Evolutionary conservation across 2,888 invertebrate species (phyloP).

Genomic region (Didymodactylos carnosus): DNA sequence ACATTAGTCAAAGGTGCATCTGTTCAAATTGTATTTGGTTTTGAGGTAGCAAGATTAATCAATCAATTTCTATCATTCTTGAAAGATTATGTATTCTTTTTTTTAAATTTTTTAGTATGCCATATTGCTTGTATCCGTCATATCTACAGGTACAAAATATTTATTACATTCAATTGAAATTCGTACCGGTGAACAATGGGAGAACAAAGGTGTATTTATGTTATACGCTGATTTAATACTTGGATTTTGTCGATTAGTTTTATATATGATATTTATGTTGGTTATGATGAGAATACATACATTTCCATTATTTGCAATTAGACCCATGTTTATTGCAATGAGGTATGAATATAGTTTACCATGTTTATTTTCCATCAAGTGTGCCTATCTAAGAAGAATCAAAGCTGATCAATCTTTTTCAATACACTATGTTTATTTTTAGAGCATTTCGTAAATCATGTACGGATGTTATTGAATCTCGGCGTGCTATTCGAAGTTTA

Average conservation of each 20-base stretch:
- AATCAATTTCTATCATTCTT: not conserved
- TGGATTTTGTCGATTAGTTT: constrained; percentile 36
- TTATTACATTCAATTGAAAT: constrained; percentile 66
- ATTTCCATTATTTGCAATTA: constrained; percentile 83
- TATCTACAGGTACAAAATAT: constrained; percentile 79
- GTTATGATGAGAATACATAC: constrained; percentile 94
- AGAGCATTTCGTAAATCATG: constrained; percentile 68
- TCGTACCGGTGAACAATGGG: constrained; percentile 87
- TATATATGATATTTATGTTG: constrained; percentile 74
- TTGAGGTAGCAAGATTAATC: constrained; percentile 44
- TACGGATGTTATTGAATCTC: constrained; percentile 73
- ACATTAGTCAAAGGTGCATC: constrained; percentile 80
- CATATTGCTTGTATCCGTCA: constrained; percentile 71
- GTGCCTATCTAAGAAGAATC: too few species aligned
- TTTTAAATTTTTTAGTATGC: constrained; percentile 49
- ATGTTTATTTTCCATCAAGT: too few species aligned
- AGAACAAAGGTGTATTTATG: constrained; percentile 89
- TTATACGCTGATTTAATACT: constrained; percentile 78
- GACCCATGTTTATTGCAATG: constrained; percentile 62
- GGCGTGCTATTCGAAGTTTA: constrained; percentile 89
- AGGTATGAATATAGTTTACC: constrained; percentile 38
- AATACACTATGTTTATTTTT: not conserved
- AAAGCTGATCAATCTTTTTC: too few species aligned
- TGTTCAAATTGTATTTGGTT: constrained; percentile 93
- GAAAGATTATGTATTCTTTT: not conserved